phyloP scores from a whole-genome alignment of 2,888 invertebrate genomes.

The Agrochola macilenta region DNA sequence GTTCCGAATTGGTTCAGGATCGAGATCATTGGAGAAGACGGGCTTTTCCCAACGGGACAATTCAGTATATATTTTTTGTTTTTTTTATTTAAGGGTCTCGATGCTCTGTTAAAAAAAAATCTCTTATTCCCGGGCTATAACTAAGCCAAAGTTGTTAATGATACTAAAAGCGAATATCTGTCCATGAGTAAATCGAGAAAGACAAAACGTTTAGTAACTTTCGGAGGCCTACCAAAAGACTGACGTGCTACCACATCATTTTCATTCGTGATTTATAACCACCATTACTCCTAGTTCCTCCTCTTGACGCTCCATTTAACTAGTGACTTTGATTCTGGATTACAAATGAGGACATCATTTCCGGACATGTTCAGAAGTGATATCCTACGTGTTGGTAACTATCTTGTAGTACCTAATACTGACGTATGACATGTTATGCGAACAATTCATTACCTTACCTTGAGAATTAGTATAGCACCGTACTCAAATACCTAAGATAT shows the following conservation, averaged over 20 bases:
- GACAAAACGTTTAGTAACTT: background rate
- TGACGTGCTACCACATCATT: conserved; percentile 25
- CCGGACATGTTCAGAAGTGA: conserved; percentile 24
- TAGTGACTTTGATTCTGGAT: conserved; percentile 28
- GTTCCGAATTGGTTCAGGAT: no score
- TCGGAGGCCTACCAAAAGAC: conserved; percentile 1
- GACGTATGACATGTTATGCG: background rate
- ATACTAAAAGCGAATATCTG: background rate
- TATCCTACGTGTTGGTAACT: background rate
- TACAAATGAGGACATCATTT: conserved; percentile 41
- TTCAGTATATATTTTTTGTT: no score
- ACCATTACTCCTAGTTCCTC: conserved; percentile 32
- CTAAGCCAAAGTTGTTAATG: no score
- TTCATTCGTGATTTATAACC: conserved; percentile 35
- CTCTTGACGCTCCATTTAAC: conserved; percentile 30
- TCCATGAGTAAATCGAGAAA: conserved; percentile 10
- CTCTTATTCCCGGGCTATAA: no score
- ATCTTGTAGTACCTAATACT: background rate
- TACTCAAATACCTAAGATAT: background rate
- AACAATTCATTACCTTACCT: background rate
- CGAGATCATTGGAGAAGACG: no score
- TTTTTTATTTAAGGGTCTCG: no score
- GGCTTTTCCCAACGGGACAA: no score
- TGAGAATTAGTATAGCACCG: background rate
- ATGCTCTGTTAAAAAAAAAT: no score